Evolutionary conservation across 2,113 vertebrate genomes (phyloP).

Genomic region (Chloebia gouldiae): DNA sequence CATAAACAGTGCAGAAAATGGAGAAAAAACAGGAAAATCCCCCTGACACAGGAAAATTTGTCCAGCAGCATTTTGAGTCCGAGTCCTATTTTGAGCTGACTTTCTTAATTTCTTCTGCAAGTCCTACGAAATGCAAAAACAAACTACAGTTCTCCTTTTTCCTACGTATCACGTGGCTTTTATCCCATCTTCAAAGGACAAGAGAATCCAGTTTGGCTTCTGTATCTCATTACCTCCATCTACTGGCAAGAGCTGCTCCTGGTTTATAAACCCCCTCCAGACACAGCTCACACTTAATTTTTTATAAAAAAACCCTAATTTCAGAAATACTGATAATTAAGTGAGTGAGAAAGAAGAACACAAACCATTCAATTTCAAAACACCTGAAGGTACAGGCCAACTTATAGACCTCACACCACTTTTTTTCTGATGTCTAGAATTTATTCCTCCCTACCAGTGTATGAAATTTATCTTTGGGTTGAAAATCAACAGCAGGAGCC

Average conservation of each 20-base stretch:
- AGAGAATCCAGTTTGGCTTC: neutral
- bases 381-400: neutral
- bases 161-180: neutral
- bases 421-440: neutral
- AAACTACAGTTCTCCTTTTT: neutral
- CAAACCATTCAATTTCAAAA: neutral
- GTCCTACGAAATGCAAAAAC: neutral
- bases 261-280: neutral
- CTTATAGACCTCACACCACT: neutral
- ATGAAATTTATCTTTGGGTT: neutral
- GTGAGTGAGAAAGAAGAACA: rapidly evolving
- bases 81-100: rapidly evolving
- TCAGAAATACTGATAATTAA: neutral
- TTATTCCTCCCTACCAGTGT: neutral
- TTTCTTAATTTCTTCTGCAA: neutral
- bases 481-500: neutral
- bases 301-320: neutral
- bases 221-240: constrained; percentile 65
- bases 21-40: neutral
- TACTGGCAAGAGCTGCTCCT: constrained; percentile 42
- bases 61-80: neutral
- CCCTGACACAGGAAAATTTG: neutral
- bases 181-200: neutral
- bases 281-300: neutral
- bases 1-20: neutral